Evolutionary conservation across 2,888 invertebrate genomes (phyloP).

Genomic region (Drosophila formosana): DNA sequence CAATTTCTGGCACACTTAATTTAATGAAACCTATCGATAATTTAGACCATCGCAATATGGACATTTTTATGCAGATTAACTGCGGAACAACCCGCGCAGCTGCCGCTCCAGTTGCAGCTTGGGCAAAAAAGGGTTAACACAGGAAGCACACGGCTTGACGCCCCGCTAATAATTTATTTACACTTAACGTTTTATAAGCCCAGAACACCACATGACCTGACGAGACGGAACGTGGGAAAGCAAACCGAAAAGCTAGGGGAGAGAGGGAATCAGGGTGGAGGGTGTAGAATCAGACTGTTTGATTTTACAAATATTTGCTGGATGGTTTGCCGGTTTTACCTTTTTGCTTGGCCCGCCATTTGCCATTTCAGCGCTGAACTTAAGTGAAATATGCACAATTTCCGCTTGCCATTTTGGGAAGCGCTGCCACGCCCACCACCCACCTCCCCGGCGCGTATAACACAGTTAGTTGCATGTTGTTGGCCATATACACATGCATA

Average conservation of each 20-base stretch:
- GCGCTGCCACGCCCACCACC: background rate
- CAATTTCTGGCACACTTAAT: background rate
- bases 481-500: slow-evolving; percentile 24
- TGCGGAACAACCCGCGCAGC: background rate
- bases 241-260: background rate
- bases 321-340: slow-evolving; percentile 36
- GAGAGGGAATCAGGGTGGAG: background rate
- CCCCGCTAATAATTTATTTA: slow-evolving; percentile 77
- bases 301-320: slow-evolving; percentile 76
- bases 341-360: slow-evolving; percentile 45
- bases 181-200: slow-evolving; percentile 73
- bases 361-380: slow-evolving; percentile 71
- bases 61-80: background rate
- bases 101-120: background rate
- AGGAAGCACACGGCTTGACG: slow-evolving; percentile 50
- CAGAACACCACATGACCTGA: slow-evolving; percentile 21
- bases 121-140: slow-evolving; percentile 41
- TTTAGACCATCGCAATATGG: background rate
- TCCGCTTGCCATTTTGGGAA: slow-evolving; percentile 70
- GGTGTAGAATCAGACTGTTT: slow-evolving; percentile 55
- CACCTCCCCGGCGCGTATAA: slow-evolving; percentile 23
- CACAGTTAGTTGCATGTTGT: slow-evolving; percentile 52
- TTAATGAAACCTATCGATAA: background rate
- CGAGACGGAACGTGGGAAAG: background rate
- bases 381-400: slow-evolving; percentile 78